Evolutionary conservation across 2,888 invertebrate species (phyloP), one percentile per base, ranked within the genome.

Genomic region (Marronus borbonicus): DNA sequence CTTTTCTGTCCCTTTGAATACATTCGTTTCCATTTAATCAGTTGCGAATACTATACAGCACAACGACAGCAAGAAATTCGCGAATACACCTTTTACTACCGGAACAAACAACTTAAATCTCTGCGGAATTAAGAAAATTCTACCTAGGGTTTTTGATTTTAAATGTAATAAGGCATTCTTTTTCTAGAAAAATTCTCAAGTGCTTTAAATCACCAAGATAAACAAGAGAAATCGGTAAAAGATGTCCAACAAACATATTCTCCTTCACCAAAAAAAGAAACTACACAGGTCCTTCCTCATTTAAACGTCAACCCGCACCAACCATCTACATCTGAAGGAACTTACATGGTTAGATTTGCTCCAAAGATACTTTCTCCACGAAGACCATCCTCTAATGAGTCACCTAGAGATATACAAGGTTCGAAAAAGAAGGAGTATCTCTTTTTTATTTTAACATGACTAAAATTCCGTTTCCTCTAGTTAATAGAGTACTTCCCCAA

Each of bases 281-380:
- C 55, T 36, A 24, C 39, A n/a, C 12, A 44, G 0, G 12, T 77
- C 28, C 50, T 70, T 28, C 77, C 77, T 10, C 44, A 49, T 12
- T 50, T 76, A 76, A 66, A 28, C 12, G 39, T 8, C 1, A 39
- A 17, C 66, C 17, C 39, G 24, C 39, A 44, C 17, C 68, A 60
- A 60, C 50, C 76, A 3, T 50, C 52, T 52, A 31, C 49, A 8
- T 44, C 28, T 36, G 64, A 64, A 52, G 55, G 44, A 8, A 72
- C 72, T 24, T 78, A 72, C 44, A 31, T 78, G 17, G 77, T 72
- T 36, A 65, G 62, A 31, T 78, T 82, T 78, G 69, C 80, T 10
- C 82, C 82, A 5, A 81, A 80, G 75, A 76, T 81, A 10, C 62
- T 82, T 31, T 79, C 81, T 50, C 81, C 81, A 55, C 60, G 74